Base-by-base conservation (phyloP, 2,113 vertebrate genomes). In the Gnathonemus longibarbis region DNA sequence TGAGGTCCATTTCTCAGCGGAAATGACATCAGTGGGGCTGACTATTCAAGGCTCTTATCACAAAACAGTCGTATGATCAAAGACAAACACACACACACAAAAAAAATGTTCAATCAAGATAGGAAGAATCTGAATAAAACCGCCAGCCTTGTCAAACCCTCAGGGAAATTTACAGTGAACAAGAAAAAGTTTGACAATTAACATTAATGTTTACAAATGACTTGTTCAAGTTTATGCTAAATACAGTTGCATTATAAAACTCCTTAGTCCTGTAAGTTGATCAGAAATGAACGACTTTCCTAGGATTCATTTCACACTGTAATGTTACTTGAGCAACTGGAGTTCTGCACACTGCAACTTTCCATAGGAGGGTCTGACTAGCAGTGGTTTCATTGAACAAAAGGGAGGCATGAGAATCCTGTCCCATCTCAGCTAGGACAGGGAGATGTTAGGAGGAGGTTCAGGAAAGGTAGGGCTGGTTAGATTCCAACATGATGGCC, bases 1-100 rank as follows among this genome's bases (percentile, higher is more conserved):
- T 62, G 48, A 70, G 92, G 91, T 85, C 42, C 92, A 85, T 91
- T 91, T 94, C 94, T 91, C 92, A 94, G 92, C 92, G 92, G 94
- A 96, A 95, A 95, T 96, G 94, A 95, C 92, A 93, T 92, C 91
- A 91, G 91, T 89, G 86, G 10, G 77, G 56, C 66, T 19, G 31
- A 42, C 86, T 92, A 92, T 92, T 92, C 80, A 91, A 24, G 88
- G 90, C 6, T 24, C 93, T 94, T 93, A 95, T 95, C 95, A 93
- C 91, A 94, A 92, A 94, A 94, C 92, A 93, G 91, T 91, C 89
- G 46, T 7, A 93, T 90, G 21, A 62, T 91, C 83, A 89, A 92
- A 89, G 90, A 89, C 45, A 89, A 93, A 92, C 93, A 87, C 88
- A 94, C 90, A 45, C 48, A 21, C 88, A 94, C 90, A 31, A 2